A percentile compares a stretch with the other conserved stretches of the same genome.
Conservation (phyloP, 2,888 invertebrate species). For the Hirtodrosophila alboralis region DNA sequence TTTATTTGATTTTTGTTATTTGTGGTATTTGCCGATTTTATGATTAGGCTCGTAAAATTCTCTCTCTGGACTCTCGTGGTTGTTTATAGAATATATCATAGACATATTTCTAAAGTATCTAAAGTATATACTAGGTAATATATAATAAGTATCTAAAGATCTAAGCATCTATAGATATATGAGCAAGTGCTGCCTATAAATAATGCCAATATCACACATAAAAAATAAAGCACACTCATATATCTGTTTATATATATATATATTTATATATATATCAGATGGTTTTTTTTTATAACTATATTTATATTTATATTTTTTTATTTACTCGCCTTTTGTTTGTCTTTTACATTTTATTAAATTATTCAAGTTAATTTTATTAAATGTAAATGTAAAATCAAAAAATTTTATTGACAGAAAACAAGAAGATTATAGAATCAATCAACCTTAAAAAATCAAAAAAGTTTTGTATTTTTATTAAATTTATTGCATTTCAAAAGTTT, state of each 20-base stretch:
- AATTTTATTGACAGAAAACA: too few relatives aligned
- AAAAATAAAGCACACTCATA: neutral
- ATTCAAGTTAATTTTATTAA: constrained; percentile 4
- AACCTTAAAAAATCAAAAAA: too few relatives aligned
- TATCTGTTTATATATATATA: neutral
- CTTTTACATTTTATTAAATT: constrained; percentile 5
- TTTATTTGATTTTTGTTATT: constrained; percentile 1
- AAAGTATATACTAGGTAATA: constrained; percentile 15
- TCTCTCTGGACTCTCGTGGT: constrained; percentile 21
- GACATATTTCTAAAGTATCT: constrained; percentile 12
- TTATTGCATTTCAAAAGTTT: too few relatives aligned
- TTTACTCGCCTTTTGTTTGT: constrained; percentile 26
- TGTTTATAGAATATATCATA: constrained; percentile 39
- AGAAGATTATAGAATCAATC: too few relatives aligned
- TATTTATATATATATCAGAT: too few relatives aligned
- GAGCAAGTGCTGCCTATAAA: constrained; percentile 71
- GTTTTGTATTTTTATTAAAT: too few relatives aligned
- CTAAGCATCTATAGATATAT: constrained; percentile 27
- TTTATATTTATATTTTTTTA: constrained; percentile 52
- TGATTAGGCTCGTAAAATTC: constrained; percentile 68
- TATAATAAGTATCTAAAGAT: constrained; percentile 20
- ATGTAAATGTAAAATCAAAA: too few relatives aligned
- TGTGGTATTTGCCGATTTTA: constrained; percentile 42
- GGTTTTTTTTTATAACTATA: constrained; percentile 54
- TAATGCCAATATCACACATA: constrained; percentile 46